phyloP scores from a whole-genome alignment of 2,888 invertebrate species.

The Tipula helvola region DNA sequence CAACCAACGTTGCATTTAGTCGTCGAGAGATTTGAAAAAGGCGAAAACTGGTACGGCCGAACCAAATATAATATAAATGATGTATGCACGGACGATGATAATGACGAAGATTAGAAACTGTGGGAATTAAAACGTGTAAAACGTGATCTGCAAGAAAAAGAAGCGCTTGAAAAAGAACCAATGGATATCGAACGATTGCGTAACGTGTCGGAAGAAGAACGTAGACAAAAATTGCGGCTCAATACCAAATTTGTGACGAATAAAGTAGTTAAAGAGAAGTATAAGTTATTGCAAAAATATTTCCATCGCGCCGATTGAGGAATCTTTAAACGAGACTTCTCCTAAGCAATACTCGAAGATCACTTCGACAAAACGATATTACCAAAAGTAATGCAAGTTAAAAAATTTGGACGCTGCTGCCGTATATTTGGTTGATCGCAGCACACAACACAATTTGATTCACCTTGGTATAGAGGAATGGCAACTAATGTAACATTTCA shows the following conservation, averaged over 20 bases:
- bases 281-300: slow-evolving; percentile 98
- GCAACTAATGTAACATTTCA: slow-evolving; percentile 78
- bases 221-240: slow-evolving; percentile 71
- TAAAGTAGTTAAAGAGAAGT: slow-evolving; percentile 92
- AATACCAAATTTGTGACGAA: slow-evolving; percentile 92
- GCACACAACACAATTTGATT: slow-evolving; percentile 96
- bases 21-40: slow-evolving; percentile 70
- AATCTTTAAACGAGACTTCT: slow-evolving; percentile 88
- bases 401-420: slow-evolving; percentile 97
- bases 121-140: slow-evolving; percentile 93
- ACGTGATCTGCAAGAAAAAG: slow-evolving; percentile 89
- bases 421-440: slow-evolving; percentile 98
- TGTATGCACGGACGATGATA: slow-evolving; percentile 89
- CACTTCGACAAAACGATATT: slow-evolving; percentile 98
- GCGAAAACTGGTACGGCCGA: slow-evolving; percentile 55
- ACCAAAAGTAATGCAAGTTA: slow-evolving; percentile 99
- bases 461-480: slow-evolving; percentile 92
- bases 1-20: slow-evolving; percentile 73
- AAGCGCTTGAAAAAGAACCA: slow-evolving; percentile 77
- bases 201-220: slow-evolving; percentile 92
- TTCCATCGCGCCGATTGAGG: slow-evolving; percentile 97
- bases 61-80: slow-evolving; percentile 69
- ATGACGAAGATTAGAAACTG: slow-evolving; percentile 95
- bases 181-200: slow-evolving; percentile 80
- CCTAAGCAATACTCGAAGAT: slow-evolving; percentile 93